Base-by-base conservation (phyloP, 30 jellyfish, hydroid and myxozoan genomes). In the Sanderia malayensis region DNA sequence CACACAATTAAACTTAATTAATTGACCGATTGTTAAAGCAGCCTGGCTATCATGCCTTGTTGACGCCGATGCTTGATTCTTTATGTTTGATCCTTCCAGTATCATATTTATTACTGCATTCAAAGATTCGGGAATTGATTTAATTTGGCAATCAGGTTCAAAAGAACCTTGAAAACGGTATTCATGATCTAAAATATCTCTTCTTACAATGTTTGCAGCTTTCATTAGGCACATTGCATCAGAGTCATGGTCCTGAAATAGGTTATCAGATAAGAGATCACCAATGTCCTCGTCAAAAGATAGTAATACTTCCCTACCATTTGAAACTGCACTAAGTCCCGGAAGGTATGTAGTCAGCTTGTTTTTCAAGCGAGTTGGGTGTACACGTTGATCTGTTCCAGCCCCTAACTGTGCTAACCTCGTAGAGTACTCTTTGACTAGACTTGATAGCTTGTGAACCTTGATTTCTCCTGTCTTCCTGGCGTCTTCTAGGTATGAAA, bases 141-240 rank as follows among this genome's bases (percentile, higher is more conserved):
- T 41, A 41, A 41, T 41, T 41, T 41, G 55, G 55, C 55, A 41
- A 41, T 41, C 55, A 41, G 55, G 55, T 41, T 41, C 55, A 41
- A 41, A 41, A 41, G 55, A 41, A 41, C 55, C 55, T 41, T 41
- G 55, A 41, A 41, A 41, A 41, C 55, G 55, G 55, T 41, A 41
- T 41, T 41, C 55, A 41, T 41, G 55, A 41, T 41, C 55, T 41
- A 41, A 41, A 41, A 41, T 41, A 41, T 41, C 55, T 41, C 55
- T 41, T 29, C 87, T 58, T 61, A 60, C 70, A 58, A 75, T 60
- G 27, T 75, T 58, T 4, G 87, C 87, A 0, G 80, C 80, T 59
- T 30, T 20, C 58, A 70, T 55, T 1, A 75, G 59, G 61, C 34
- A 32, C 61, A 58, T 55, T 59, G 87, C 87, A 32, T 61, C 69